These are phyloP conservation scores for Aphaenogaster rudis DNA, from an alignment of 1,140 invertebrate genomes.

Conservation along the genomic window DNA sequence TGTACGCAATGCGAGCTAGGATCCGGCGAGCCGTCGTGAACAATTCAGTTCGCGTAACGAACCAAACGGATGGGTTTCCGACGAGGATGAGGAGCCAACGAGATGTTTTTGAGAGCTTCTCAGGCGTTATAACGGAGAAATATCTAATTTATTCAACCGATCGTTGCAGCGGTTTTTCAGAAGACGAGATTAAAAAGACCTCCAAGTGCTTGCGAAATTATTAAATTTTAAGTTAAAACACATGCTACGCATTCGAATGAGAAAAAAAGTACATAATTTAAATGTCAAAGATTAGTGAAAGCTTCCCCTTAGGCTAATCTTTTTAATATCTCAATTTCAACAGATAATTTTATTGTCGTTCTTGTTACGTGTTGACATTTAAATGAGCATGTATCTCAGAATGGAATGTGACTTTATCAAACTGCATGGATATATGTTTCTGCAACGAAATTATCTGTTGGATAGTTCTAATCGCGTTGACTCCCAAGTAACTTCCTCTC, in stretches of 20 bases:
- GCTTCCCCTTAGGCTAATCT: background rate
- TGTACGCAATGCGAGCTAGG: background rate
- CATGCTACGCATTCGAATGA: background rate
- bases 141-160: background rate
- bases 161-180: background rate
- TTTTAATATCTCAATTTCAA: conserved; percentile 1
- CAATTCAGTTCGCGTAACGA: conserved; percentile 14
- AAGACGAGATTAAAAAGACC: background rate
- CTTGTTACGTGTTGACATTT: background rate
- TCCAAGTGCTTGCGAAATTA: conserved; percentile 1
- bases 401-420: conserved; percentile 10
- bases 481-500: conserved; percentile 36
- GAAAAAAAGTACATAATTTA: background rate
- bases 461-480: conserved; percentile 28
- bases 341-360: background rate
- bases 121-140: background rate
- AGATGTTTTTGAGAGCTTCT: conserved; percentile 5
- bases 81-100: conserved; percentile 34
- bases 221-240: conserved; percentile 1
- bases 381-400: background rate
- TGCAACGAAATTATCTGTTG: conserved; percentile 40
- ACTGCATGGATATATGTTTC: background rate
- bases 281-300: background rate
- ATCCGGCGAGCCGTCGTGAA: conserved; percentile 14
- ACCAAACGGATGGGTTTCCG: conserved; percentile 37